A percentile compares a stretch with the other conserved stretches of the same genome.
These are phyloP conservation scores for Clusia tigrina DNA, from an alignment of 2,888 invertebrate species.

Conservation along the genomic window DNA sequence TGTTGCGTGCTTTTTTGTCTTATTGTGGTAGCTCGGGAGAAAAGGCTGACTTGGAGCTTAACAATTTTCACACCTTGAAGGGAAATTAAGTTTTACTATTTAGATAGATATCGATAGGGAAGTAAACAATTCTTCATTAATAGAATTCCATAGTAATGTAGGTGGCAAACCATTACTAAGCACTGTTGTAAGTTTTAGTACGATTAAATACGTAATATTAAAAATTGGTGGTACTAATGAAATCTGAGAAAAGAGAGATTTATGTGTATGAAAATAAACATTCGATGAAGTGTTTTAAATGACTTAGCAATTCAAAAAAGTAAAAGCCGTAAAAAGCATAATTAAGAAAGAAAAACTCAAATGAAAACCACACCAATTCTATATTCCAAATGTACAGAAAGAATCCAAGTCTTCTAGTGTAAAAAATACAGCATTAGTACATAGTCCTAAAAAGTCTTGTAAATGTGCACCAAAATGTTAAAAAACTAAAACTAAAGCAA, in stretches of 20 bases:
- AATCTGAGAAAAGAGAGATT: neutral
- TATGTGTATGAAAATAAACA: neutral
- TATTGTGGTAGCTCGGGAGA: no score
- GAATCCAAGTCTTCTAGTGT: no score
- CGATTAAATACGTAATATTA: neutral
- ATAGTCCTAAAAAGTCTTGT: no score
- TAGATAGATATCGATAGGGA: neutral
- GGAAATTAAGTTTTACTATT: no score
- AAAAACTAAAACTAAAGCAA: no score
- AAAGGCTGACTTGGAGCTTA: no score
- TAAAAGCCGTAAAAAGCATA: neutral
- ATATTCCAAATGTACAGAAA: neutral
- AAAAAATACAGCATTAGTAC: no score
- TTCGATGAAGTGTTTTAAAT: neutral
- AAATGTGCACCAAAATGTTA: no score
- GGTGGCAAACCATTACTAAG: slow-evolving; percentile 1
- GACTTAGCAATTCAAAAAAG: neutral
- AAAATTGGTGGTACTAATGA: neutral
- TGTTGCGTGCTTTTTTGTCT: no score
- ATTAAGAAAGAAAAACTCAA: neutral
- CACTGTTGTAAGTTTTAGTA: neutral
- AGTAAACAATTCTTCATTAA: neutral
- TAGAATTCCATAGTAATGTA: neutral
- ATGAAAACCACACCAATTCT: neutral
- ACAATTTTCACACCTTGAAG: no score